Percentiles rank a stretch among this genome's conserved stretches.
Conservation (phyloP, 1,140 invertebrate genomes). For the Parasteatoda tepidariorum region DNA sequence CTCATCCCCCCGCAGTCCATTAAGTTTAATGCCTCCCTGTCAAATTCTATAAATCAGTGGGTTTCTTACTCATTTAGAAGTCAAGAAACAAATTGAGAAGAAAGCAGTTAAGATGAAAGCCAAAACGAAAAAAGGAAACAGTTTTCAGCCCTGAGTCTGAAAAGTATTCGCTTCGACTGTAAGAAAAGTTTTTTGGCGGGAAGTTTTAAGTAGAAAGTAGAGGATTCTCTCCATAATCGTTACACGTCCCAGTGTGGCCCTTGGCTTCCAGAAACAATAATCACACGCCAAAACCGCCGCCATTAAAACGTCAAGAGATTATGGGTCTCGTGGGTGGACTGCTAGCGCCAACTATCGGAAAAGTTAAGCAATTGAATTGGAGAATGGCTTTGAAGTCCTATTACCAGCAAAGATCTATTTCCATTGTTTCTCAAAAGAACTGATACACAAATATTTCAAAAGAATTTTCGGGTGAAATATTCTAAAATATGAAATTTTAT, state of each 20-base stretch:
- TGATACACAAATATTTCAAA: no score
- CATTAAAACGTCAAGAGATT: constrained; percentile 58
- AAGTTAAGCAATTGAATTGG: neutral
- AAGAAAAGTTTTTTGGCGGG: neutral
- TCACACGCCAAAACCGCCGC: constrained; percentile 55
- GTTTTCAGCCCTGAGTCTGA: neutral
- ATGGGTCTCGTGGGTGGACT: constrained; percentile 45
- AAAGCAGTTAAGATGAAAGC: neutral
- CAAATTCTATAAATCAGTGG: constrained; percentile 59
- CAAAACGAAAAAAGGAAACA: neutral
- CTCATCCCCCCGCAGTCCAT: no score
- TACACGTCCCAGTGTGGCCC: constrained; percentile 56
- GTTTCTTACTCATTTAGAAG: constrained; percentile 49
- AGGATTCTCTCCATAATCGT: constrained; percentile 42
- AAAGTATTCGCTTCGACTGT: constrained; percentile 15
- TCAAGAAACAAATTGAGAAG: constrained; percentile 53
- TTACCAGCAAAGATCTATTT: no score
- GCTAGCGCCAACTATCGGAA: constrained; percentile 31
- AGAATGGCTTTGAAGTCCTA: neutral
- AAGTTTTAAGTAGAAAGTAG: constrained; percentile 27
- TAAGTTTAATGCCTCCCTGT: constrained; percentile 58
- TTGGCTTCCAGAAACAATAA: constrained; percentile 56
- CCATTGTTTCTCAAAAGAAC: no score
- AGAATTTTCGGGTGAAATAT: no score
- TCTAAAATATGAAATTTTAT: no score